Percentiles rank a stretch among this genome's conserved stretches.
These are phyloP conservation scores for Drosophila bifasciata DNA, from an alignment of 1,140 invertebrate genomes.

Conservation along the genomic window DNA sequence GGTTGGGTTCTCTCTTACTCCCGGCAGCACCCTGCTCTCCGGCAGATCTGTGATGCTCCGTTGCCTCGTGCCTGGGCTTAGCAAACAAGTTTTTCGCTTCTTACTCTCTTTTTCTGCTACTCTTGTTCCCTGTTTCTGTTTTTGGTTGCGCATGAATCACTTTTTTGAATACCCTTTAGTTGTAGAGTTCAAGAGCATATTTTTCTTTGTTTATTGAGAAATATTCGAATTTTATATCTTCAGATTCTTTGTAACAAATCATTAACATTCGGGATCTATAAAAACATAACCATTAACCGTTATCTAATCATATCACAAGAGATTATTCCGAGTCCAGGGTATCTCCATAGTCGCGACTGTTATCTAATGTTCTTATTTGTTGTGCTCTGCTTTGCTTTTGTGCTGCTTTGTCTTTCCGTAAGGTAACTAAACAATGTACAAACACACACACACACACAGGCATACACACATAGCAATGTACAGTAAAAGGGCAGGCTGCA, in stretches of 20 bases:
- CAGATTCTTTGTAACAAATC: no score
- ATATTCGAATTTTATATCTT: no score
- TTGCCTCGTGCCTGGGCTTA: slow-evolving; percentile 23
- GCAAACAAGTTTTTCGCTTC: slow-evolving; percentile 50
- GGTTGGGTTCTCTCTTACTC: no score
- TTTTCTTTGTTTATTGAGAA: no score
- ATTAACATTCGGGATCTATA: no score
- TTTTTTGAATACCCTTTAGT: slow-evolving; percentile 28
- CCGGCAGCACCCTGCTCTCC: neutral
- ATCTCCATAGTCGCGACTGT: no score
- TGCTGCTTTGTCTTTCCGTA: slow-evolving; percentile 53
- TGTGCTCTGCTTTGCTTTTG: slow-evolving; percentile 29
- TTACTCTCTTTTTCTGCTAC: slow-evolving; percentile 14
- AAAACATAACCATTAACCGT: no score
- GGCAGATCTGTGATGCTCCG: slow-evolving; percentile 23
- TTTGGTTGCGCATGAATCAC: slow-evolving; percentile 75
- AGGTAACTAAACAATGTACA: slow-evolving; percentile 76
- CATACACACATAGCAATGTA: slow-evolving; percentile 28
- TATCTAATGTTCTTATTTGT: no score
- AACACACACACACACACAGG: slow-evolving; percentile 4
- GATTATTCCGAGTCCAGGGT: no score
- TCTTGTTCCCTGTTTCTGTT: slow-evolving; percentile 23
- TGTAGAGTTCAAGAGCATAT: no score
- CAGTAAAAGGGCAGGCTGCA: slow-evolving; percentile 66
- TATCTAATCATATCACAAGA: no score